Base-by-base conservation (phyloP, 1,140 invertebrate genomes). In the Drosophila yakuba region DNA sequence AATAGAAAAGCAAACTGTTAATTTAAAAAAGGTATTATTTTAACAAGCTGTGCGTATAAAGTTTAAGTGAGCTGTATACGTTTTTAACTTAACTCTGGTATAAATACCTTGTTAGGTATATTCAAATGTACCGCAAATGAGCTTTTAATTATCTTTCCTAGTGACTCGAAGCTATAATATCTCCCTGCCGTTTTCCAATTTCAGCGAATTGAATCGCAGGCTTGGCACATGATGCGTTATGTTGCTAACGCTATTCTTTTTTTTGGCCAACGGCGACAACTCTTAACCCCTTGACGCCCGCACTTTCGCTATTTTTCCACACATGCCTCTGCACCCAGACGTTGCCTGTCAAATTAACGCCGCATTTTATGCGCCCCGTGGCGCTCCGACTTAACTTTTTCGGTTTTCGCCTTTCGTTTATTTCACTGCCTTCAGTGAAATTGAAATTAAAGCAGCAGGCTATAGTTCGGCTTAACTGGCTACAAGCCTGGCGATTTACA, bases 331-430 rank as follows among this genome's bases (percentile, higher is more conserved):
- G 36, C 45, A 28, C 35, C 25, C 67, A 71, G 51, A 48, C 51
- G 28, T 66, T 71, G 44, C 50, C 48, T 74, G 71, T 74, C 71
- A 74, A 74, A 74, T 74, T 74, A 74, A 63, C 43, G 55, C 67
- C 50, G 20, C 44, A 36, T 39, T 74, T 74, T 74, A 74, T 74
- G 69, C 57, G 48, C 47, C 71, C 68, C 48, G 50, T 35, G 69
- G 69, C 50, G 57, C 20, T 20, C 45, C 43, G 15, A 20, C 15
- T 35, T 35, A 20, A 28, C 41, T 39, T 74, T 62, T 20, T 20
- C 20, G 20, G 20, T 2, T 50, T 36, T 50, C 17, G 17, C 32
- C 14, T 28, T n/a, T 3, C 48, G 4, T 8, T 8, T 8, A 20
- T 50, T 56, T 47, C 44, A 17, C 63, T 20, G 11, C 12, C 47